Evolutionary conservation across 2,888 invertebrate species (phyloP).

Genomic region (Muschampia plurimacula): DNA sequence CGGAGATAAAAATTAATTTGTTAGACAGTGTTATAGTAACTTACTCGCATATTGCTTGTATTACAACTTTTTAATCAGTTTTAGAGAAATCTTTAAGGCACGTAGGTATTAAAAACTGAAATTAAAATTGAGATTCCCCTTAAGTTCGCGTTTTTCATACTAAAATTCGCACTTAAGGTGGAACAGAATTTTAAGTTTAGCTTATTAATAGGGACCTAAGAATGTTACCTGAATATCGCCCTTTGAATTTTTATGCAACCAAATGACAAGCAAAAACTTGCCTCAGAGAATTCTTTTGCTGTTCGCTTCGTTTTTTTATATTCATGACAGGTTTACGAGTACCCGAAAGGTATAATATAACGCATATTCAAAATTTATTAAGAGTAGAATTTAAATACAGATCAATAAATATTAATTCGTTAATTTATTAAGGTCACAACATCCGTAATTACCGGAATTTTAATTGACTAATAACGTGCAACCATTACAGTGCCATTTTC

Average conservation of each 20-base stretch:
- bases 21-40: too few species aligned
- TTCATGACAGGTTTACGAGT: constrained; percentile 52
- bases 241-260: constrained; percentile 77
- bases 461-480: too few species aligned
- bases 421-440: background rate
- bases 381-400: background rate
- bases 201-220: too few species aligned
- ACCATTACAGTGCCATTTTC: too few species aligned
- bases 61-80: background rate
- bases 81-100: background rate
- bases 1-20: too few species aligned
- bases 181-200: too few species aligned
- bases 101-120: too few species aligned
- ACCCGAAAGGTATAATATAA: constrained; percentile 20
- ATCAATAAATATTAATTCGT: background rate
- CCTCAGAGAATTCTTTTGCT: constrained; percentile 73
- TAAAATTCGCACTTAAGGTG: too few species aligned
- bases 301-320: constrained; percentile 63
- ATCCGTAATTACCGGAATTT: too few species aligned
- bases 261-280: constrained; percentile 72
- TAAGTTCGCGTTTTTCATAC: too few species aligned
- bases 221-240: constrained; percentile 39
- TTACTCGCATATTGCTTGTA: background rate
- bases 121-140: too few species aligned
- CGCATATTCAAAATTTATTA: constrained; percentile 9